Evolutionary conservation across 1,140 invertebrate species (phyloP).

Genomic region (Bicyclus anynana): DNA sequence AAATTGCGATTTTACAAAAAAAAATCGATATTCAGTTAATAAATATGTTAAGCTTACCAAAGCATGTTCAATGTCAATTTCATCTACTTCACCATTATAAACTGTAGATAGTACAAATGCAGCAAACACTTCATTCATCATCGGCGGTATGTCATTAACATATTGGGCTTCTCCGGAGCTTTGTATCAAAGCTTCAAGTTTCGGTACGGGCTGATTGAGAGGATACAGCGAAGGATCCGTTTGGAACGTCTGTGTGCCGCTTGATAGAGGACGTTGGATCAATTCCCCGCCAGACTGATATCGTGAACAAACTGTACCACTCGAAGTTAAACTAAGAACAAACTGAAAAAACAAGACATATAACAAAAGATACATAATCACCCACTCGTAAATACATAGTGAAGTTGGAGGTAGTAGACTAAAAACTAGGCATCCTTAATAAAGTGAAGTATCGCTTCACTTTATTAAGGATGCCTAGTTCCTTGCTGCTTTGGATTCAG

Average conservation of each 20-base stretch:
- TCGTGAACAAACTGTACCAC: conserved; percentile 40
- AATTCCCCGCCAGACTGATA: conserved; percentile 70
- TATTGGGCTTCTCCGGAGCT: conserved; percentile 84
- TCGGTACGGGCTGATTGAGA: conserved; percentile 84
- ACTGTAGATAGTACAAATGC: conserved; percentile 81
- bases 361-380: no score
- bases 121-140: conserved; percentile 80
- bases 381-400: no score
- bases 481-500: no score
- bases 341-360: conserved; percentile 54
- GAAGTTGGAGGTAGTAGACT: no score
- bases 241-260: conserved; percentile 82
- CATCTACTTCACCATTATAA: conserved; percentile 74
- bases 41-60: conserved; percentile 67
- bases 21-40: no score
- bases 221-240: conserved; percentile 83
- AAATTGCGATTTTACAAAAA: no score
- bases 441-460: no score
- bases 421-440: no score
- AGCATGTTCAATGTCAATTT: conserved; percentile 78
- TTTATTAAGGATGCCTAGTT: no score
- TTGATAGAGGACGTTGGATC: conserved; percentile 80
- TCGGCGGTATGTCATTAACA: conserved; percentile 80
- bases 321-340: conserved; percentile 72
- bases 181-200: conserved; percentile 84